phyloP scores from a whole-genome alignment of 2,888 invertebrate species.

The Pseudanteris insignis region DNA sequence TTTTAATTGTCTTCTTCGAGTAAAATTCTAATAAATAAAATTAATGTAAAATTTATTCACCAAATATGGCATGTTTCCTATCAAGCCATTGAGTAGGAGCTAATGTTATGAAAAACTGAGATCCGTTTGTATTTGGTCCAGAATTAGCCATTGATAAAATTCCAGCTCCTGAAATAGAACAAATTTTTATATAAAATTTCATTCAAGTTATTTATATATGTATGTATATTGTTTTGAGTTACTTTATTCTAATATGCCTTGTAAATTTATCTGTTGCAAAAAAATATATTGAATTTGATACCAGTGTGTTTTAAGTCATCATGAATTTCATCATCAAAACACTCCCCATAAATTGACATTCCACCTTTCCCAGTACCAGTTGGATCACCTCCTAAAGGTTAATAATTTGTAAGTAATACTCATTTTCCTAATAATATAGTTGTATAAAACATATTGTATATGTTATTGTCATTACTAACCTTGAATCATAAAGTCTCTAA shows the following conservation, averaged over 20 bases:
- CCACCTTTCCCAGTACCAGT: constrained; percentile 97
- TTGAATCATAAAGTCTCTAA: constrained; percentile 93
- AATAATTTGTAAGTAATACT: too few species aligned
- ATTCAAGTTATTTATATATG: too few species aligned
- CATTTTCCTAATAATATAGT: too few species aligned
- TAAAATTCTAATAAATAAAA: too few species aligned
- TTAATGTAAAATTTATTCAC: too few species aligned
- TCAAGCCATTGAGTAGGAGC: constrained; percentile 98
- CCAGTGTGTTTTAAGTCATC: constrained; percentile 95
- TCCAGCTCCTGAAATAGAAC: constrained; percentile 70
- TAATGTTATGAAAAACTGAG: constrained; percentile 97
- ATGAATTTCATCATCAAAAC: constrained; percentile 95
- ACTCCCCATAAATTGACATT: constrained; percentile 93
- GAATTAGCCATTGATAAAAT: constrained; percentile 97
- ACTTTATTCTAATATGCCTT: too few species aligned
- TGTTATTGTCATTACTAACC: too few species aligned
- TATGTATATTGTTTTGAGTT: too few species aligned
- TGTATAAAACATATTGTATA: too few species aligned
- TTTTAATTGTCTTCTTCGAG: background rate
- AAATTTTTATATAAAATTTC: too few species aligned
- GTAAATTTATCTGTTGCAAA: too few species aligned
- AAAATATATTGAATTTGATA: too few species aligned
- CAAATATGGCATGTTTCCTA: constrained; percentile 97
- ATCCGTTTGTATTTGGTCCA: constrained; percentile 95
- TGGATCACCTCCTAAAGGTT: constrained; percentile 89